phyloP scores from a whole-genome alignment of 2,888 invertebrate species.

The Poecilobothrus nobilitatus region DNA sequence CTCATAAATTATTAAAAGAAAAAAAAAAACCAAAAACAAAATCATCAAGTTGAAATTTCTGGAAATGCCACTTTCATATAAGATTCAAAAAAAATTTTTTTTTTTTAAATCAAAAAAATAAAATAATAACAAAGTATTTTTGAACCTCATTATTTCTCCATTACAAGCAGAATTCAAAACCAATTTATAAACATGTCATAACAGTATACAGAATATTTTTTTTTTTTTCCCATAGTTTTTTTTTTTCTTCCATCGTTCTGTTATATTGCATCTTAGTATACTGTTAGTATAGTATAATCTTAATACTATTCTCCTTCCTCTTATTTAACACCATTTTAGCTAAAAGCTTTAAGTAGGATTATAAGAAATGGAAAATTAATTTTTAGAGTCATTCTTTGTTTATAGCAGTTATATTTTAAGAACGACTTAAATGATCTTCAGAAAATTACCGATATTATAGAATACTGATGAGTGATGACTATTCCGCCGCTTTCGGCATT shows the following conservation, averaged over 20 bases:
- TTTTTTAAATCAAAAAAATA: too few species aligned
- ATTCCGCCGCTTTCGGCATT: too few species aligned
- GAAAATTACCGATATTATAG: too few species aligned
- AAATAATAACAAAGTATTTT: neutral
- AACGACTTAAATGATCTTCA: too few species aligned
- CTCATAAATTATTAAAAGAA: neutral
- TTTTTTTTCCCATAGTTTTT: neutral
- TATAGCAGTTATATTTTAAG: too few species aligned
- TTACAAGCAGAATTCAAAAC: constrained; percentile 3
- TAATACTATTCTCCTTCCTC: neutral
- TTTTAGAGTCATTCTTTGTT: too few species aligned
- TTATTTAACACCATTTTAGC: neutral
- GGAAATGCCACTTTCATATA: neutral
- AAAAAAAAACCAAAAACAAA: neutral
- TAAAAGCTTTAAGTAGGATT: too few species aligned
- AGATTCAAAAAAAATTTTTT: neutral
- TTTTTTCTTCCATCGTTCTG: neutral
- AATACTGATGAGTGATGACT: too few species aligned
- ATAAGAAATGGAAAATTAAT: too few species aligned
- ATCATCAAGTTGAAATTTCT: neutral
- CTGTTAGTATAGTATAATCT: too few species aligned
- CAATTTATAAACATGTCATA: constrained; percentile 3
- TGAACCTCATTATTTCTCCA: constrained; percentile 1
- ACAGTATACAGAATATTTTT: neutral
- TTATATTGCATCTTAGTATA: too few species aligned